These are phyloP conservation scores for Clupea harengus DNA, from an alignment of 2,113 vertebrate genomes.

Conservation along the genomic window DNA sequence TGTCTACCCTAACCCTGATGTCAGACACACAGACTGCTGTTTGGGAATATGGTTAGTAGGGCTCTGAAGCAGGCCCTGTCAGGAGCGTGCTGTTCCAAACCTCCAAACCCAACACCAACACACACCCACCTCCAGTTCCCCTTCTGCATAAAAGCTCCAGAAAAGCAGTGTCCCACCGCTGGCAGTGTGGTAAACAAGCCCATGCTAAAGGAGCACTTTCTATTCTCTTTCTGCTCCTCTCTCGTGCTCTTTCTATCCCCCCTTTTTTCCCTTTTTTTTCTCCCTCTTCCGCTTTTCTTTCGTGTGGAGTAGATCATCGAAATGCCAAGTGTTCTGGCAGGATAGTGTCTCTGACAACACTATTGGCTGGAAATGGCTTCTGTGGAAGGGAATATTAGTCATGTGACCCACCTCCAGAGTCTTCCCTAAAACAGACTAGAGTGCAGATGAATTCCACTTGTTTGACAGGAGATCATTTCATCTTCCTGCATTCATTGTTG, in stretches of 20 bases:
- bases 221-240: conserved; percentile 39
- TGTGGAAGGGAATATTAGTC: conserved; percentile 61
- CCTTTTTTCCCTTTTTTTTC: conserved; percentile 22
- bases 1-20: conserved; percentile 71
- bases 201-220: conserved; percentile 57
- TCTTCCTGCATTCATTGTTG: conserved; percentile 9
- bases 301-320: conserved; percentile 61
- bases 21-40: conserved; percentile 50
- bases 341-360: conserved; percentile 62
- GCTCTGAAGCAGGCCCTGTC: conserved; percentile 58
- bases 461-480: conserved; percentile 46
- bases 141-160: conserved; percentile 35
- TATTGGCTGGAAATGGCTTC: conserved; percentile 68
- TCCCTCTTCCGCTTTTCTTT: conserved; percentile 48
- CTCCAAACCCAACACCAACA: not conserved
- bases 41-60: conserved; percentile 55
- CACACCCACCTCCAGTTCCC: not conserved
- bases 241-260: not conserved
- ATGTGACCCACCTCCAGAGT: conserved; percentile 65
- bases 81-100: conserved; percentile 51
- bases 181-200: conserved; percentile 61
- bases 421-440: not conserved
- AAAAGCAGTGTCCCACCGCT: conserved; percentile 58
- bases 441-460: conserved; percentile 39
- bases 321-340: conserved; percentile 69